These are phyloP conservation scores for Nanger granti DNA, from an alignment of 2,113 vertebrate genomes.

Conservation along the genomic window DNA sequence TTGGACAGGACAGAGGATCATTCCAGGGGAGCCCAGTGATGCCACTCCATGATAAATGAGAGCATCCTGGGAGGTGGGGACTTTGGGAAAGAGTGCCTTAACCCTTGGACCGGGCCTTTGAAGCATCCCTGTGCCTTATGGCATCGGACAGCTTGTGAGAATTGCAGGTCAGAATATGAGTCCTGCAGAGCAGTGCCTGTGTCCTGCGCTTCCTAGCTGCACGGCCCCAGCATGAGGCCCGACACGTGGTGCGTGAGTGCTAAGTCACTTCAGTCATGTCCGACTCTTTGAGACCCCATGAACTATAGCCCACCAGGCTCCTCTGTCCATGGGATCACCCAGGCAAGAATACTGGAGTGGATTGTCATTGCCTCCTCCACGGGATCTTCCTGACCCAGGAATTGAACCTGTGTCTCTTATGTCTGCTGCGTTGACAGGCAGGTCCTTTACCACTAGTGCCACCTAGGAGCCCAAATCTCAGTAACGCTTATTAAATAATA, in stretches of 20 bases:
- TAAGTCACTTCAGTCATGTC: not conserved
- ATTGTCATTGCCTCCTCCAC: not conserved
- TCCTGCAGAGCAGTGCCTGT: not conserved
- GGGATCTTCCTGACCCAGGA: not conserved
- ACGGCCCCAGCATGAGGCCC: not conserved
- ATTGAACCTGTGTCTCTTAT: not conserved
- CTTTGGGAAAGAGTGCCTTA: not conserved
- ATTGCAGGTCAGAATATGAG: rapidly evolving
- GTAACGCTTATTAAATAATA: not conserved
- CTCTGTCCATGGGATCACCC: not conserved
- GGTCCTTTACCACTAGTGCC: not conserved
- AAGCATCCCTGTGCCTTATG: rapidly evolving
- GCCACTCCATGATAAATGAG: not conserved
- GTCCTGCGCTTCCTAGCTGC: not conserved
- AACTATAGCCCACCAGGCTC: not conserved
- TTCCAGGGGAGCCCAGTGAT: not conserved
- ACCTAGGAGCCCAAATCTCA: not conserved
- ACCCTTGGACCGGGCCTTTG: not conserved
- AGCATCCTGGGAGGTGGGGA: not conserved
- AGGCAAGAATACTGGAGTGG: not conserved
- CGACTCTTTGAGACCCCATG: not conserved
- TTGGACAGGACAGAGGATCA: not conserved
- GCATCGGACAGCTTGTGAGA: not conserved
- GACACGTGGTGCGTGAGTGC: not conserved
- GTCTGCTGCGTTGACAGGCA: not conserved